These are phyloP conservation scores for Synanceia verrucosa DNA, from an alignment of 2,797 vertebrate species.

Conservation along the genomic window DNA sequence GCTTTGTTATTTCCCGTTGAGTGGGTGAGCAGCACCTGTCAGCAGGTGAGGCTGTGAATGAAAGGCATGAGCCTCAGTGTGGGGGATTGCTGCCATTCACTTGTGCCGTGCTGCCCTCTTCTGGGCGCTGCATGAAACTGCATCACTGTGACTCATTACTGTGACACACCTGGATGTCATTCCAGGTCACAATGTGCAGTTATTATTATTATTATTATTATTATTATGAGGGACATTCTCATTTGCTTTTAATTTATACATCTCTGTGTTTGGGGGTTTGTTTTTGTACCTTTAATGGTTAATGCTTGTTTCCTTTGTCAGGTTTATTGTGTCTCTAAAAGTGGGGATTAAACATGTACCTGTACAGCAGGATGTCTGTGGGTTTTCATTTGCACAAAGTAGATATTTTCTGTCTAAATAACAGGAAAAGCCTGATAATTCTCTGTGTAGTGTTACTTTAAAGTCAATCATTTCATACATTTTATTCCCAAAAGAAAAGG, in stretches of 20 bases:
- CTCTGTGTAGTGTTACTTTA: background rate
- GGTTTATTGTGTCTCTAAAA: slow-evolving; percentile 27
- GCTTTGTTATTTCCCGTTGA: slow-evolving; percentile 6
- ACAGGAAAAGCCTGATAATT: background rate
- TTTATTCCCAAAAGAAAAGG: background rate
- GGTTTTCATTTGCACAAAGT: slow-evolving; percentile 10
- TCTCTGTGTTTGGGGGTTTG: too few species aligned
- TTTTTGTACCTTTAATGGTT: slow-evolving; percentile 28
- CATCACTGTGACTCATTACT: slow-evolving; percentile 35
- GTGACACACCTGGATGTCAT: slow-evolving; percentile 6
- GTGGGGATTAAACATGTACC: slow-evolving; percentile 42
- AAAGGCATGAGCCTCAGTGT: slow-evolving; percentile 9
- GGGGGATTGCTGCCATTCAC: slow-evolving; percentile 1
- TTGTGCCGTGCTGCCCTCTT: slow-evolving; percentile 57
- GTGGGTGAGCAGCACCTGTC: slow-evolving; percentile 52
- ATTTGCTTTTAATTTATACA: slow-evolving; percentile 26
- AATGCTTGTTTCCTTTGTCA: slow-evolving; percentile 18
- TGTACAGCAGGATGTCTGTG: background rate
- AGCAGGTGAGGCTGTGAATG: slow-evolving; percentile 21
- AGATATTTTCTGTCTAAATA: background rate
- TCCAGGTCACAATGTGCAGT: background rate
- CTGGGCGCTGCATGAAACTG: slow-evolving; percentile 51
- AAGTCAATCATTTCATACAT: background rate
- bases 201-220: too few species aligned
- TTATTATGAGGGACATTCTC: slow-evolving; percentile 3